A percentile compares a stretch with the other conserved stretches of the same genome.
phyloP scores from a whole-genome alignment of 2,888 invertebrate genomes.

The Eupithecia tripunctaria region DNA sequence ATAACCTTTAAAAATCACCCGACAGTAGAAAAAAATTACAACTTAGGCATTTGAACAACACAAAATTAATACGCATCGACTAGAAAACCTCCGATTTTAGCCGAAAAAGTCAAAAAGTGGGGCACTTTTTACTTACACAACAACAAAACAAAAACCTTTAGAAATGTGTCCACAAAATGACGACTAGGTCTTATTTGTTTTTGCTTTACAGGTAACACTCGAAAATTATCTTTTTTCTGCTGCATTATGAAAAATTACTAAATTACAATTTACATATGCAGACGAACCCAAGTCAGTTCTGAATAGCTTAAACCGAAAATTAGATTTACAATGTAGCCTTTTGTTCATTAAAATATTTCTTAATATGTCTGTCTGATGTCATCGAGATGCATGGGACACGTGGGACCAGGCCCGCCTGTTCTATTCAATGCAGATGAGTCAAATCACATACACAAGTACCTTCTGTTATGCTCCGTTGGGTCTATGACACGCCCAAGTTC shows the following conservation, averaged over 20 bases:
- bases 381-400: slow-evolving; percentile 31
- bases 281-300: neutral
- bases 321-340: neutral
- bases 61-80: neutral
- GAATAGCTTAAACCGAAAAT: neutral
- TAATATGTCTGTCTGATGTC: slow-evolving; percentile 23
- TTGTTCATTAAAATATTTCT: neutral
- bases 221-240: neutral
- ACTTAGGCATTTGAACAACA: too few species aligned
- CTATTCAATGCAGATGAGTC: slow-evolving; percentile 44
- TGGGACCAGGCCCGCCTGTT: slow-evolving; percentile 39
- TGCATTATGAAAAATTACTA: neutral
- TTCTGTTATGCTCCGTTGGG: slow-evolving; percentile 42
- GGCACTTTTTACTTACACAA: neutral
- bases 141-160: neutral
- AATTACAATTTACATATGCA: neutral
- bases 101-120: neutral
- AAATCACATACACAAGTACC: slow-evolving; percentile 22
- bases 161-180: neutral
- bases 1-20: neutral
- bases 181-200: neutral
- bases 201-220: neutral
- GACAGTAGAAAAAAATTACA: neutral
- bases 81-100: neutral
- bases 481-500: slow-evolving; percentile 37